Base-by-base conservation (phyloP, 2,888 invertebrate species). In the Nycteola revayana region DNA sequence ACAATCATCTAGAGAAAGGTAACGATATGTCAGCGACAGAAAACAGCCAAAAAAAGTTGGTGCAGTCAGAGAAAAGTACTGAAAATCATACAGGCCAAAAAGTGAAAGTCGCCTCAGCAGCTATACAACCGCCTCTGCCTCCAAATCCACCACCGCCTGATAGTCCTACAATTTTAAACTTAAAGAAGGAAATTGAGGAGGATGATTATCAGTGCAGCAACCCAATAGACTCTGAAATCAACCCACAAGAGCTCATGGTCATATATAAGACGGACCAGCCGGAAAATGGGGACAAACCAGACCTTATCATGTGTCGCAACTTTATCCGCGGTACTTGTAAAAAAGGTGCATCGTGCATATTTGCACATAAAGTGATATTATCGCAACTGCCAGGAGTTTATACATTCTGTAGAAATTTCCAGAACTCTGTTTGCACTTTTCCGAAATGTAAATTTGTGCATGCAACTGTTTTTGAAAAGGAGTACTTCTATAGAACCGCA, bases 341-440 rank as follows among this genome's bases (percentile, higher is more conserved):
- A 1, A 62, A 73, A 3, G 71, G 81, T 1, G 42, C 60, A 0
- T 26, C 66, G 0, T 85, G 84, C 33, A 75, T 48, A 28, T 83
- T 57, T 32, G 60, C 53, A 0, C 84, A 85, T 32, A 64, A 74
- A 27, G 36, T 70, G 9, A 81, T 83, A 10, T 9, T 72, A 0
- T 50, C 66, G 0, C 79, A 82, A 25, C 35, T 83, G 1, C 45
- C 52, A 0, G 72, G 72, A 0, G 62, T 82, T 0, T 79, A 74
- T 21, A 78, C 72, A 2, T 85, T 85, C 35, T 85, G 85, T 29
- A 64, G 63, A 14, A 73, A 83, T 20, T 83, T 61, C 25, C 83
- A 82, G 30, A 83, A 83, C 21, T 36, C 54, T 0, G 53, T 55
- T 0, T 84, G 84, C 29, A 68, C 49, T 0, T 54, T 49, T 17